A percentile compares a stretch with the other conserved stretches of the same genome.
phyloP scores from a whole-genome alignment of 2,113 vertebrate species.

The Antigone vipio region DNA sequence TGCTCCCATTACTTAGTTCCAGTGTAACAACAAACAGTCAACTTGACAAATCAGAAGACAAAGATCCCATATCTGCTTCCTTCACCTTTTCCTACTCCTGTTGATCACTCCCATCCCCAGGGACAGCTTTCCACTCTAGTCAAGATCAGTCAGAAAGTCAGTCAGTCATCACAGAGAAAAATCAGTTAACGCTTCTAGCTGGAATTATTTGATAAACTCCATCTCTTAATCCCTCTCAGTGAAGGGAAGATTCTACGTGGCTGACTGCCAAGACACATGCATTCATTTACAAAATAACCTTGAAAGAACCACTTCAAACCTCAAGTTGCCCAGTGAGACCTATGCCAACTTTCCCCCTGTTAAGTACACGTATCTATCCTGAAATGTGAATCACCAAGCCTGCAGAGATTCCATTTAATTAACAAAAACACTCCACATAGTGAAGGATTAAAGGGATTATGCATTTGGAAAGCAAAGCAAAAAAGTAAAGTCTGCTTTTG shows the following conservation, averaged over 20 bases:
- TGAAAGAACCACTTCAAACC: slow-evolving; percentile 25
- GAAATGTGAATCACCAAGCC: slow-evolving; percentile 15
- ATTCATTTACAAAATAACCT: slow-evolving; percentile 52
- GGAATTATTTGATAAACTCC: background rate
- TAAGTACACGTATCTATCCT: background rate
- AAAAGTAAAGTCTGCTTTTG: slow-evolving; percentile 12
- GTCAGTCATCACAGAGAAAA: background rate
- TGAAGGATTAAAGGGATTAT: slow-evolving; percentile 11
- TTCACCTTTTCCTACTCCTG: background rate
- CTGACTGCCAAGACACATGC: background rate
- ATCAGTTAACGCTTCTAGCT: background rate
- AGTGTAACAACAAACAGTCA: background rate
- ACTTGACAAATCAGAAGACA: background rate
- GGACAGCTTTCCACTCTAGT: background rate
- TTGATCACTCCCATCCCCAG: background rate
- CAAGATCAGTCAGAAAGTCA: background rate
- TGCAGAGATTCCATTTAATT: slow-evolving; percentile 57
- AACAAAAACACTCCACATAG: background rate
- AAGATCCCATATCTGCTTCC: background rate
- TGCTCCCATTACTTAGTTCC: background rate
- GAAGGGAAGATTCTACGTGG: background rate
- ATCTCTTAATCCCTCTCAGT: background rate
- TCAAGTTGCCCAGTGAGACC: background rate
- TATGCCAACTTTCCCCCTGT: background rate
- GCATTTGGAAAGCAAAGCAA: background rate